Percentiles rank a stretch among this genome's conserved stretches.
phyloP scores from a whole-genome alignment of 2,113 vertebrate genomes.

The Hucho hucho region DNA sequence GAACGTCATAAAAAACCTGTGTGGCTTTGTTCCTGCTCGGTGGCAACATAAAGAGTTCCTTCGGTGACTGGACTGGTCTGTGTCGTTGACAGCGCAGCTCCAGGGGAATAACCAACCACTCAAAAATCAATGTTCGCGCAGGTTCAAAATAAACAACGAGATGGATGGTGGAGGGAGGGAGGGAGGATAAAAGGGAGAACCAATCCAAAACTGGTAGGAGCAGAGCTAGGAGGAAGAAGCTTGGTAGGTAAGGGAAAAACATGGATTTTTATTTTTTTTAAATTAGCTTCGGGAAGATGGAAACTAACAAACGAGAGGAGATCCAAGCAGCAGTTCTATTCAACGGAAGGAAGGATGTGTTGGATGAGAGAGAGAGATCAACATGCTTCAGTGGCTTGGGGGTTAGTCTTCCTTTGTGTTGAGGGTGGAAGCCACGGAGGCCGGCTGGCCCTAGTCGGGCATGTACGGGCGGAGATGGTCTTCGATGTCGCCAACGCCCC shows the following conservation, averaged over 20 bases:
- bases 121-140: conserved; percentile 91
- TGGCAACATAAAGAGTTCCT: conserved; percentile 87
- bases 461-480: conserved; percentile 97
- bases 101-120: conserved; percentile 83
- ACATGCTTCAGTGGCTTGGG: too few relatives aligned
- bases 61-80: conserved; percentile 81
- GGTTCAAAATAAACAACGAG: conserved; percentile 74
- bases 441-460: conserved; percentile 87
- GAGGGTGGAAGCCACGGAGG: conserved; percentile 55
- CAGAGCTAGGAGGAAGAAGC: conserved; percentile 15
- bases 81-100: conserved; percentile 73
- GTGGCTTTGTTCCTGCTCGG: conserved; percentile 79
- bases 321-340: conserved; percentile 97
- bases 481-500: conserved; percentile 96
- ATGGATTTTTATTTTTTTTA: conserved; percentile 58
- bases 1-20: conserved; percentile 72
- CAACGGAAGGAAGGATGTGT: conserved; percentile 71
- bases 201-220: conserved; percentile 61
- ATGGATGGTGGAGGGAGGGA: conserved; percentile 6
- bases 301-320: conserved; percentile 83
- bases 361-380: conserved; percentile 82
- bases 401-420: conserved; percentile 53
- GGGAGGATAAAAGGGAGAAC: conserved; percentile 31
- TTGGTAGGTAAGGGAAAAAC: conserved; percentile 52
- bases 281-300: conserved; percentile 78